Evolutionary conservation across 2,888 invertebrate species (phyloP).

Genomic region (Deilephila elpenor): DNA sequence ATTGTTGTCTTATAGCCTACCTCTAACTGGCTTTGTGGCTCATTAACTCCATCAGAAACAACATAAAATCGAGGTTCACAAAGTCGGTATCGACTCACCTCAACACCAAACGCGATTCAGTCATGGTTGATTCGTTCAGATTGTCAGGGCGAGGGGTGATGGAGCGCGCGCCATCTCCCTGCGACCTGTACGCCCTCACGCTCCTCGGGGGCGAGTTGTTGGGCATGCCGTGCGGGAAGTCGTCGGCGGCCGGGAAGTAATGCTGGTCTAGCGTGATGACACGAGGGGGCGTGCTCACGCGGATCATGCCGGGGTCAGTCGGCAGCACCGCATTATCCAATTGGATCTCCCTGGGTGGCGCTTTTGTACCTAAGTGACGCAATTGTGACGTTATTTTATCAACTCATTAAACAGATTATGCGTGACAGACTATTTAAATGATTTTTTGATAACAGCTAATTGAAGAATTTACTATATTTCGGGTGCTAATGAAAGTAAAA

Average conservation of each 20-base stretch:
- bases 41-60: no score
- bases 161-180: slow-evolving; percentile 74
- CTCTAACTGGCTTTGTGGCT: no score
- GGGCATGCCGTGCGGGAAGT: slow-evolving; percentile 66
- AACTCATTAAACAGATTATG: background rate
- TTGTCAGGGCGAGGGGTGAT: slow-evolving; percentile 68
- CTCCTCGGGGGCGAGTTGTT: slow-evolving; percentile 72
- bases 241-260: slow-evolving; percentile 89
- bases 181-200: slow-evolving; percentile 63
- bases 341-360: slow-evolving; percentile 94
- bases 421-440: background rate
- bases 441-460: no score
- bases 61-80: background rate
- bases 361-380: slow-evolving; percentile 87
- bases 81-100: slow-evolving; percentile 55
- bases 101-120: slow-evolving; percentile 75
- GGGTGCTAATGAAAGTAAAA: no score
- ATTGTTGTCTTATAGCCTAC: no score
- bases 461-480: no score
- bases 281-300: slow-evolving; percentile 95
- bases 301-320: slow-evolving; percentile 89
- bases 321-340: slow-evolving; percentile 92
- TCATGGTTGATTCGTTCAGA: slow-evolving; percentile 79
- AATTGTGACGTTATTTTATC: background rate
- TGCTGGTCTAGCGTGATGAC: slow-evolving; percentile 94